Conservation (phyloP, 2,113 vertebrate genomes). For the Spermophilus dauricus region DNA sequence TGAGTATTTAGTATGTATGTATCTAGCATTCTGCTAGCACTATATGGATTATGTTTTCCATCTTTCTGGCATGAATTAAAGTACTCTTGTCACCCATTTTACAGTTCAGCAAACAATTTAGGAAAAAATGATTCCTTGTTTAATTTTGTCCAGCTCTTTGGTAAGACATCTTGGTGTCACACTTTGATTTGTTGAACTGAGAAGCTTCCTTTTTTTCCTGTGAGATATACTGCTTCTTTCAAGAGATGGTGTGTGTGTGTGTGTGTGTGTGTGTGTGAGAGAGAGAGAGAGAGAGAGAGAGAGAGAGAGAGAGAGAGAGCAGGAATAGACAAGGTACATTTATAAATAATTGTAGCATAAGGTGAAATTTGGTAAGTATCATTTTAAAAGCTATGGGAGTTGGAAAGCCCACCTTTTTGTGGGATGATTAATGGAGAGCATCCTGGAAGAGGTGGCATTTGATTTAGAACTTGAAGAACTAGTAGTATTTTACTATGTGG, state of each 20-base stretch:
- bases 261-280: no score
- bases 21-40: neutral
- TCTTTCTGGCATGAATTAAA: neutral
- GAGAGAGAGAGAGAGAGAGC: no score
- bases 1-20: constrained; percentile 43
- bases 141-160: neutral
- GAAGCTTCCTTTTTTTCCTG: neutral
- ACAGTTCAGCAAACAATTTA: constrained; percentile 32
- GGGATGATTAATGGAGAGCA: neutral
- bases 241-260: neutral
- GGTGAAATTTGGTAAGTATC: constrained; percentile 29
- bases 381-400: neutral
- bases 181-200: neutral
- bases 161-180: constrained; percentile 10
- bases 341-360: neutral
- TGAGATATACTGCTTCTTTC: neutral
- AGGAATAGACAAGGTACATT: neutral
- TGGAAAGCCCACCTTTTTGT: neutral
- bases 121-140: neutral
- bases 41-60: neutral
- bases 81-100: neutral
- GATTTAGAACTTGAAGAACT: constrained; percentile 16
- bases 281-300: no score
- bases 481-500: neutral
- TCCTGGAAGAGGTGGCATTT: neutral